Evolutionary conservation across 2,113 vertebrate species (phyloP), one percentile per base, ranked within the genome.

Genomic region (Cyprinodon variegatus): DNA sequence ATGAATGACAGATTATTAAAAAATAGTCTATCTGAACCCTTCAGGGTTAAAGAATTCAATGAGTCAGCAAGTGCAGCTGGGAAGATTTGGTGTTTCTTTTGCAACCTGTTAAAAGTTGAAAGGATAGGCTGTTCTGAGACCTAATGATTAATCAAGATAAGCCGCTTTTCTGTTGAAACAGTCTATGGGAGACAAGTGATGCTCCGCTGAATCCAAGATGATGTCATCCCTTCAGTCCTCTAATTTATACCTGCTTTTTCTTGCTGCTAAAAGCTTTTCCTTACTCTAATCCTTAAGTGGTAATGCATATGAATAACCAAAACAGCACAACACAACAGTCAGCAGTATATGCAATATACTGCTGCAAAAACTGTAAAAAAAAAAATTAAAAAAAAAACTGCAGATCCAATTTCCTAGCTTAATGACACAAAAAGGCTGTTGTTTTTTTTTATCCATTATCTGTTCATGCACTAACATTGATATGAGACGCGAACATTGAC

Each of bases 131-230:
- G 73, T 85, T 77, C 72, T 61, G 77, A 86, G 85, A 81, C 74
- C 82, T 82, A 85, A 63, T 83, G 87, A 87, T 89, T 87, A 87
- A 83, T 79, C 37, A 22, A 68, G 68, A 69, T 13, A 85, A 87
- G 75, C 63, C 72, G 61, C 67, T 74, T 48, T 60, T 78, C 70
- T 76, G 78, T 68, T 36, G 79, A 65, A 69, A 65, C 79, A 72
- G 70, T 50, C 82, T 43, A 72, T 36, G 70, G 80, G 64, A 78
- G 57, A 62, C 22, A 20, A 62, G 76, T 62, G 41, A 70, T 40
- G 69, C 38, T 41, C 64, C 0, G 0, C 14, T 66, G 53, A 70
- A 62, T 68, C 61, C 46, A 70, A 39, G 36, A 45, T 11, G 57
- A 59, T 37, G 39, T 39, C 7, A 6, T 72, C 0, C n/a, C 20